Evolutionary conservation across 1,140 invertebrate genomes (phyloP), one percentile per base, ranked within the genome.

Genomic region (Philotrypesis tridentata): DNA sequence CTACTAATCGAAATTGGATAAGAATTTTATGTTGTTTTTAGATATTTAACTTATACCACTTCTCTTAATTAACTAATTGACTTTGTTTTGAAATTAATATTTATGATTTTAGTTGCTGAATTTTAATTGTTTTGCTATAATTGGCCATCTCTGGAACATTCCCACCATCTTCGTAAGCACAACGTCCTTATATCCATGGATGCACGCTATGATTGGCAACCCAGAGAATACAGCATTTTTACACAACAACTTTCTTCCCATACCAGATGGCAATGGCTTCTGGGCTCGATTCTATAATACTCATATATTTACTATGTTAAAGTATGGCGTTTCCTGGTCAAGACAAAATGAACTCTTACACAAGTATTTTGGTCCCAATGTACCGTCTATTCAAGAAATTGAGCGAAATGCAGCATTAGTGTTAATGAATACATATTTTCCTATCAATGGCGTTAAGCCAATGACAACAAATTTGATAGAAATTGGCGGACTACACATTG

Each of bases 191-290:
- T 92, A 95, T 79, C 94, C 94, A 0, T 95, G 94, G 94, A 89
- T 93, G 3, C 93, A 94, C 73, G 93, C 93, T 7, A 91, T 93
- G 80, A 89, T 95, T 31, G 94, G 92, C 0, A 95, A 95, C 86
- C 94, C 94, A 0, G 93, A 94, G 31, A 94, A 93, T 33, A 89
- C 93, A 0, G 92, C 94, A 0, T 93, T 94, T 82, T 91, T 94
- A 31, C 93, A 95, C 0, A 92, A 93, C 27, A 94, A 93, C 73
- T 91, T 95, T 85, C 85, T 93, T 14, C 86, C 89, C 0, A 93
- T 92, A 43, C 89, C 91, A 0, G 90, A 94, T 72, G 85, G 89
- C 7, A 94, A 95, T 93, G 92, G 86, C 27, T 93, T 95, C 63
- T 93, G 91, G 87, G 90, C 95, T 83, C 89, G 95, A 76, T 85